Evolutionary conservation across 1,140 invertebrate genomes (phyloP).

Genomic region (Formica exsecta): DNA sequence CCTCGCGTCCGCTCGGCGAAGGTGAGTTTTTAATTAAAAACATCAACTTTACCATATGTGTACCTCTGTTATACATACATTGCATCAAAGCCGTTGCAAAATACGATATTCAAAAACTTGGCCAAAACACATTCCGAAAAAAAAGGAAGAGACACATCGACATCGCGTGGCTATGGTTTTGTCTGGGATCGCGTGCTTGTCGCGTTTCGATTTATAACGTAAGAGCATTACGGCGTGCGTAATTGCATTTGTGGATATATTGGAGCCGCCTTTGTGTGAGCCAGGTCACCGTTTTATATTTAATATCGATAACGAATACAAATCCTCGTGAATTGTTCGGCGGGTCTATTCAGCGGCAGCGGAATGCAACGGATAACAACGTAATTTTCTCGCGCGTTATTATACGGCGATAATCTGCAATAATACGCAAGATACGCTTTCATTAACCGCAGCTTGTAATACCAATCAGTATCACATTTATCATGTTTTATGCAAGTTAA

Average conservation of each 20-base stretch:
- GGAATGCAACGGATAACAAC: constrained; percentile 21
- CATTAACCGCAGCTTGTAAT: constrained; percentile 27
- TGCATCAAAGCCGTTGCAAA: neutral
- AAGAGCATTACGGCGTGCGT: neutral
- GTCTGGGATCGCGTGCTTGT: neutral
- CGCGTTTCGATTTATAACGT: neutral
- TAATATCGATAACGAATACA: constrained; percentile 38
- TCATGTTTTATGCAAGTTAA: constrained; percentile 5
- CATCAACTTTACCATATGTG: constrained; percentile 19
- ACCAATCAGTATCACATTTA: constrained; percentile 14
- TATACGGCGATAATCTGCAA: constrained; percentile 37
- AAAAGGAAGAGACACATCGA: neutral
- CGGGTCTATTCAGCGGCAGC: constrained; percentile 1
- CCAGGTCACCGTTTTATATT: constrained; percentile 8
- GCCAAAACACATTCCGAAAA: constrained; percentile 6
- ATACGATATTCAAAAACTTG: constrained; percentile 8
- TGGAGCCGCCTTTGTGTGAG: neutral
- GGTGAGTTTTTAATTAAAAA: constrained; percentile 69
- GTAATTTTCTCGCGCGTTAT: constrained; percentile 48
- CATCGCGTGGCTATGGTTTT: constrained; percentile 20
- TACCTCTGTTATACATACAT: neutral
- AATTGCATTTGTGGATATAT: neutral
- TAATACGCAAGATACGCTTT: constrained; percentile 31
- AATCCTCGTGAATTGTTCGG: constrained; percentile 40
- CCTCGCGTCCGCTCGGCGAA: neutral